Conservation (phyloP, 2,888 invertebrate species). For the Eupelmus urozonus region DNA sequence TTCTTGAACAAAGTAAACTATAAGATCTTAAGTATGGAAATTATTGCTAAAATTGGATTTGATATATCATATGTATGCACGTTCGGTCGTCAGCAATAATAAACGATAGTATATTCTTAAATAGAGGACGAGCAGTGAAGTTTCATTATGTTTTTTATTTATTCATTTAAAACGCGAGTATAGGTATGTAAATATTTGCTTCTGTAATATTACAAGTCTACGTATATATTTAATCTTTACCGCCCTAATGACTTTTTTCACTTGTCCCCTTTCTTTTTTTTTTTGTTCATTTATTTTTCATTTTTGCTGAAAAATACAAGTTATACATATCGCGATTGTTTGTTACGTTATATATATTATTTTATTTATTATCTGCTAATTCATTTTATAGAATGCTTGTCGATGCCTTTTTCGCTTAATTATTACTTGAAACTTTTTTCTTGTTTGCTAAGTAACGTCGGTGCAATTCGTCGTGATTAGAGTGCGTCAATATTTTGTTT, state of each 20-base stretch:
- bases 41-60: slow-evolving; percentile 46
- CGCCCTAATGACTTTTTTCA: slow-evolving; percentile 21
- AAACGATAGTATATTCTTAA: slow-evolving; percentile 24
- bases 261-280: slow-evolving; percentile 11
- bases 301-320: slow-evolving; percentile 48
- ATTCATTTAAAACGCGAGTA: slow-evolving; percentile 45
- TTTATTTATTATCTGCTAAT: slow-evolving; percentile 36
- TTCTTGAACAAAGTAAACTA: slow-evolving; percentile 38
- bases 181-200: slow-evolving; percentile 46
- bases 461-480: slow-evolving; percentile 47
- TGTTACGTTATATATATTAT: slow-evolving; percentile 21
- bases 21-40: slow-evolving; percentile 46
- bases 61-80: slow-evolving; percentile 32
- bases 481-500: slow-evolving; percentile 41
- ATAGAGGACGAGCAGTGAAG: slow-evolving; percentile 1
- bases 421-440: neutral
- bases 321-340: slow-evolving; percentile 38
- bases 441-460: slow-evolving; percentile 23
- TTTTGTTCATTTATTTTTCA: slow-evolving; percentile 4
- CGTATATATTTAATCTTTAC: slow-evolving; percentile 19
- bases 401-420: slow-evolving; percentile 28
- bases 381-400: slow-evolving; percentile 39
- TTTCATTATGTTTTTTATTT: slow-evolving; percentile 5
- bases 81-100: slow-evolving; percentile 26
- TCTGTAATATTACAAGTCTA: slow-evolving; percentile 50